Evolutionary conservation across 2,113 vertebrate genomes (phyloP), one percentile per base, ranked within the genome.

Genomic region (Atrichornis clamosus): DNA sequence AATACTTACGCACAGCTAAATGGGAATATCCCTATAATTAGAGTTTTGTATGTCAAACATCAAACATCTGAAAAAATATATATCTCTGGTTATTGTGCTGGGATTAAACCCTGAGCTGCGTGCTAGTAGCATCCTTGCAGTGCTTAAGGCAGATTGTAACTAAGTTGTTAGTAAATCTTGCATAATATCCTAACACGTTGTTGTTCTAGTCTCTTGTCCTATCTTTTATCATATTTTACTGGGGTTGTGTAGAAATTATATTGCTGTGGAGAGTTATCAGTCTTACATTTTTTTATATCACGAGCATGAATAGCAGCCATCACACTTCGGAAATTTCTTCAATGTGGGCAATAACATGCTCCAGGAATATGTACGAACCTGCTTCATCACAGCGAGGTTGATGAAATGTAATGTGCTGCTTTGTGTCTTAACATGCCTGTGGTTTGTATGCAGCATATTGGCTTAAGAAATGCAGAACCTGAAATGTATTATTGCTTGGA

Each of bases 1-100:
- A 30, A 85, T 88, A 65, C 73, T 89, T 94, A 88, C 7, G 0
- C 72, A 63, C 72, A 67, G 55, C 47, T 86, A 59, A 88, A 62
- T 70, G 69, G 63, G 55, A 93, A 96, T 84, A 80, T 50, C 82
- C 84, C 55, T 88, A 3, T 94, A 96, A 97, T 96, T 96, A 95
- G 35, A 76, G 42, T 79, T 83, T 47, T 49, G 62, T 87, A 42
- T 88, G 93, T 79, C 75, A 75, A 59, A 39, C 82, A 84, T 85
- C 76, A 95, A 78, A 79, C 91, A 58, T 60, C 44, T 62, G 32
- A 33, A 93, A 91, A 90, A 42, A 80, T 21, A 75, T 16, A 26
- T 42, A 58, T 65, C 27, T 75, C n/a, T 46, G 47, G 76, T 92
- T 92, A 78, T 89, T 96, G 73, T 81, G 30, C 23, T 91, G 47